A percentile compares a stretch with the other conserved stretches of the same genome.
These are phyloP conservation scores for Folsomia manolachei DNA, from an alignment of 2,888 invertebrate species.

Conservation along the genomic window DNA sequence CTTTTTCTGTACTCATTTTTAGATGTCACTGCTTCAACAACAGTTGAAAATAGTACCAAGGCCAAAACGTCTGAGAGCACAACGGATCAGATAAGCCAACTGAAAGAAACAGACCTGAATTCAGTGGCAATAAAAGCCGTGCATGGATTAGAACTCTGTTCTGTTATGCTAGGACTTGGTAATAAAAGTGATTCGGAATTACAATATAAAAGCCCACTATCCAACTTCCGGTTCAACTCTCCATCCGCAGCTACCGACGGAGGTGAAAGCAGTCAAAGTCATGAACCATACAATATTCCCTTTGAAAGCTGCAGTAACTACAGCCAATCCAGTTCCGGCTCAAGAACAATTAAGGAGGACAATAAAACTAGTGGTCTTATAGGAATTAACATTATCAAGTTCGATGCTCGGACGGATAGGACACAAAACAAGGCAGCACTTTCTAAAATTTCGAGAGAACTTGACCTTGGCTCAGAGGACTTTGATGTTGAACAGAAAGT, in stretches of 20 bases:
- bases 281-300: neutral
- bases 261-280: neutral
- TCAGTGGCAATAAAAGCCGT: constrained; percentile 29
- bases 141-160: constrained; percentile 44
- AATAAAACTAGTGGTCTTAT: neutral
- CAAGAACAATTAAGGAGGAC: too few relatives aligned
- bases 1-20: too few relatives aligned
- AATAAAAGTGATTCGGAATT: constrained; percentile 15
- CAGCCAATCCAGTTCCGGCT: neutral
- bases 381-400: constrained; percentile 34
- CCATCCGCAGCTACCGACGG: too few relatives aligned
- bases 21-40: too few relatives aligned
- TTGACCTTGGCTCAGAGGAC: constrained; percentile 41
- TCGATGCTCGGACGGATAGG: constrained; percentile 39
- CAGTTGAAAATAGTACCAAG: too few relatives aligned
- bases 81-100: constrained; percentile 11
- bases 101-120: neutral
- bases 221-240: neutral
- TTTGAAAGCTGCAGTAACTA: neutral
- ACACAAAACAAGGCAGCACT: constrained; percentile 36
- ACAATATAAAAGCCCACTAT: neutral
- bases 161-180: constrained; percentile 40
- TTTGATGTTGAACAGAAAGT: constrained; percentile 33
- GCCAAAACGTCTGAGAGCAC: too few relatives aligned
- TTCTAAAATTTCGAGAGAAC: constrained; percentile 18